Percentiles rank a stretch among this genome's conserved stretches.
These are phyloP conservation scores for Morinoia aosen DNA, from an alignment of 2,888 invertebrate species.

Conservation along the genomic window DNA sequence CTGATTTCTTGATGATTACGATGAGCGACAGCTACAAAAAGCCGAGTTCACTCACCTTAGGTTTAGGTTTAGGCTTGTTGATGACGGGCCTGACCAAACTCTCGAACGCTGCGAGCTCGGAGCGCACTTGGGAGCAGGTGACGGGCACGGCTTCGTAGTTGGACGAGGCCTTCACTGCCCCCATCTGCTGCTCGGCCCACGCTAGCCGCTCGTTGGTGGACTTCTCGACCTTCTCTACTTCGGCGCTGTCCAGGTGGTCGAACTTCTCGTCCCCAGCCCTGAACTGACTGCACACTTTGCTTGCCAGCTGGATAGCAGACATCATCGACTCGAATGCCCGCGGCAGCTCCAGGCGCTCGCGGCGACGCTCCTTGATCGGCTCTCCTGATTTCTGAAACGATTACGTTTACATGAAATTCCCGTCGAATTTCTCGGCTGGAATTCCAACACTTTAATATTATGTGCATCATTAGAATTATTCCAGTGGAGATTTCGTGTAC, in stretches of 20 bases:
- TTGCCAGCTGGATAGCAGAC: slow-evolving; percentile 82
- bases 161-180: slow-evolving; percentile 78
- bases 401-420: background rate
- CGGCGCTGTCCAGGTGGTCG: slow-evolving; percentile 80
- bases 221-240: slow-evolving; percentile 82
- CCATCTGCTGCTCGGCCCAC: slow-evolving; percentile 87
- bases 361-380: slow-evolving; percentile 86
- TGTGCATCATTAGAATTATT: background rate
- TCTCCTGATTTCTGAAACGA: slow-evolving; percentile 81
- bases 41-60: slow-evolving; percentile 69
- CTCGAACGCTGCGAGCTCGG: slow-evolving; percentile 72
- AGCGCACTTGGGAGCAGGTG: slow-evolving; percentile 63
- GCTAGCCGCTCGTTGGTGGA: slow-evolving; percentile 80
- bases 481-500: too few relatives aligned
- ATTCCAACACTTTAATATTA: background rate
- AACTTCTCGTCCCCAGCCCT: slow-evolving; percentile 80
- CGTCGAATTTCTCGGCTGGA: background rate
- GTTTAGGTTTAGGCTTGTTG: slow-evolving; percentile 92
- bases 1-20: too few relatives aligned
- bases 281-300: slow-evolving; percentile 81
- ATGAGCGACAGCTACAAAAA: background rate
- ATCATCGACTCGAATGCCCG: slow-evolving; percentile 86
- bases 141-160: slow-evolving; percentile 77
- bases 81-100: slow-evolving; percentile 79
- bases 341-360: slow-evolving; percentile 86